Percentiles rank a stretch among this genome's conserved stretches.
These are phyloP conservation scores for Thecophora atra DNA, from an alignment of 2,888 invertebrate species.

Conservation along the genomic window DNA sequence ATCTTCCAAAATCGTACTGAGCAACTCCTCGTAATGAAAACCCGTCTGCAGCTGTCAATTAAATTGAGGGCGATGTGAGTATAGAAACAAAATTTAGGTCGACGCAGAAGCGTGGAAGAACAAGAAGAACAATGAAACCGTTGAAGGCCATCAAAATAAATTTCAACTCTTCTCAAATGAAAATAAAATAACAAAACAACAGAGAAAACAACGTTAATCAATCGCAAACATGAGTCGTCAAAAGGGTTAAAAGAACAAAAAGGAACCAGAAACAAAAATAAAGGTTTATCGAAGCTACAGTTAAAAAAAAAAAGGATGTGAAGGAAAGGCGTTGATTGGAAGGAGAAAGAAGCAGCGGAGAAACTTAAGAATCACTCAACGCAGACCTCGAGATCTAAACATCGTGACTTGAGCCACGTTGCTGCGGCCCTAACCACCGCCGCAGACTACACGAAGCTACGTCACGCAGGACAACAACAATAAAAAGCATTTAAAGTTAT, in stretches of 20 bases:
- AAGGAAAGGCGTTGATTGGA: not conserved
- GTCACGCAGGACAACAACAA: slow-evolving; percentile 1
- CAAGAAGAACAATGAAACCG: slow-evolving; percentile 7
- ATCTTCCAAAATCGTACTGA: not conserved
- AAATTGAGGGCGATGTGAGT: slow-evolving; percentile 11
- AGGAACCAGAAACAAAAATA: not conserved
- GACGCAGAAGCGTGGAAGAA: not conserved
- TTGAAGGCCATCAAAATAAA: not conserved
- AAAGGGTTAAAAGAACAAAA: not conserved
- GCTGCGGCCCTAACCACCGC: no score
- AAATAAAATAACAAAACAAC: no score
- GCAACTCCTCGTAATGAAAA: not conserved
- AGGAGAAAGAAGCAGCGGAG: not conserved
- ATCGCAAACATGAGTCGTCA: slow-evolving; percentile 25
- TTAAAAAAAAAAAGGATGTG: not conserved
- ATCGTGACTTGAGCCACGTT: no score
- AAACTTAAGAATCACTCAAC: not conserved
- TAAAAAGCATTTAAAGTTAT: not conserved
- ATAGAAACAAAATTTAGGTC: not conserved
- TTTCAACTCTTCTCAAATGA: not conserved
- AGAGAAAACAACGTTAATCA: slow-evolving; percentile 25
- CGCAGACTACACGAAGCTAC: not conserved
- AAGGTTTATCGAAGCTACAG: not conserved
- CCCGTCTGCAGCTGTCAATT: slow-evolving; percentile 20
- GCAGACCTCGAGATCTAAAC: not conserved